phyloP scores from a whole-genome alignment of 2,888 invertebrate genomes.

The Leucania comma region DNA sequence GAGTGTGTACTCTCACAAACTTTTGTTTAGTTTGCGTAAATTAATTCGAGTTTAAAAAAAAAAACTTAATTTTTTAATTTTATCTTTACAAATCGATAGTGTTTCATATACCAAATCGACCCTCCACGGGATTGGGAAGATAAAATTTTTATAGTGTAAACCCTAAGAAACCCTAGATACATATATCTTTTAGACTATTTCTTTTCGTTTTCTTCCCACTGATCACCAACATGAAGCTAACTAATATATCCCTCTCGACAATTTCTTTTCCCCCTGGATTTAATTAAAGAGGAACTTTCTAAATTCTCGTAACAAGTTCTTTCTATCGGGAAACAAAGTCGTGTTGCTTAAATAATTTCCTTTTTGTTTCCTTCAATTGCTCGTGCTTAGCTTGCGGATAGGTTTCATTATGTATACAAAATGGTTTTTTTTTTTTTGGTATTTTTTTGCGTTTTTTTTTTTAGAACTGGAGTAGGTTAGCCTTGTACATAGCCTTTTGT shows the following conservation, averaged over 20 bases:
- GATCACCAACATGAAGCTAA: conserved; percentile 34
- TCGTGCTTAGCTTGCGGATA: conserved; percentile 42
- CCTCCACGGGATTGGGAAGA: too few species aligned
- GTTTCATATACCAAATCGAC: too few species aligned
- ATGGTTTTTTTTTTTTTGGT: too few species aligned
- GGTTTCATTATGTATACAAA: conserved; percentile 35
- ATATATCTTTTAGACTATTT: neutral
- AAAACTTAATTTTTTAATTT: too few species aligned
- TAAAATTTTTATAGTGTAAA: too few species aligned
- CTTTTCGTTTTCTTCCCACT: neutral
- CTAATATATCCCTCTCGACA: conserved; percentile 51
- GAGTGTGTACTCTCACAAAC: too few species aligned
- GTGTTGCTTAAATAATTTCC: conserved; percentile 63
- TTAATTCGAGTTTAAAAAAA: too few species aligned
- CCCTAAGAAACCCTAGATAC: neutral
- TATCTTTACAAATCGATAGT: too few species aligned
- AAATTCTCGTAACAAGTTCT: conserved; percentile 56
- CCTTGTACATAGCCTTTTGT: too few species aligned
- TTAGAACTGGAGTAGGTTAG: too few species aligned
- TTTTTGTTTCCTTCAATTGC: conserved; percentile 41
- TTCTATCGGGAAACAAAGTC: conserved; percentile 57
- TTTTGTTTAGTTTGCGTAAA: too few species aligned
- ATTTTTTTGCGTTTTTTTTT: too few species aligned
- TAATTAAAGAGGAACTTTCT: conserved; percentile 59
- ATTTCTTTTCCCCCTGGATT: conserved; percentile 48